A percentile compares a stretch with the other conserved stretches of the same genome.
phyloP scores from a whole-genome alignment of 2,113 vertebrate genomes.

The Cnemophilus loriae region DNA sequence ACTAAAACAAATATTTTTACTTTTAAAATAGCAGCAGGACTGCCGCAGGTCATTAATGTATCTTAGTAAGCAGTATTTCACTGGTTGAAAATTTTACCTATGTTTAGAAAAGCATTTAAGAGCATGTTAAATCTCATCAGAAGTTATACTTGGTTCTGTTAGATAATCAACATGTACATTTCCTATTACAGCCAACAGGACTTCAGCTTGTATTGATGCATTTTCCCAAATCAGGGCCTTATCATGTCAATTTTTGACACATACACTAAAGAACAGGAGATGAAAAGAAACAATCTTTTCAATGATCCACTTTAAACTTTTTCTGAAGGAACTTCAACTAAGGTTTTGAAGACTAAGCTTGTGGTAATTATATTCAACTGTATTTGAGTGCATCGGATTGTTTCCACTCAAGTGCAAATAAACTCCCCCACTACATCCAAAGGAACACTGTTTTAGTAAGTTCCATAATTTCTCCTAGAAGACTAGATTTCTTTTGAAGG shows the following conservation, averaged over 20 bases:
- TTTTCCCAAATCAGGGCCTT: not conserved
- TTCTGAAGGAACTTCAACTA: not conserved
- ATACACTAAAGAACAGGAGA: not conserved
- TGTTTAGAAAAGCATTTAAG: not conserved
- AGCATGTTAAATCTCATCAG: not conserved
- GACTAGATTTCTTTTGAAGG: not conserved
- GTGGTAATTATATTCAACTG: not conserved
- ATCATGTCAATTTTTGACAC: not conserved
- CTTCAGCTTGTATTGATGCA: not conserved
- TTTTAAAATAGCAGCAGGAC: not conserved
- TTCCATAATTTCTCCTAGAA: not conserved
- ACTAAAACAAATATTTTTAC: not conserved
- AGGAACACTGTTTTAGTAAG: not conserved
- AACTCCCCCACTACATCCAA: not conserved
- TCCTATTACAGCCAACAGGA: not conserved
- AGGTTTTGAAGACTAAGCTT: not conserved
- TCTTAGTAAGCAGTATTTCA: not conserved
- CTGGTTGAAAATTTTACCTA: not conserved
- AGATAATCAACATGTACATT: not conserved
- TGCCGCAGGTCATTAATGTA: not conserved
- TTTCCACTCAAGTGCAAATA: not conserved
- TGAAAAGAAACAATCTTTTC: not conserved
- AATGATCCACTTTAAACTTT: not conserved
- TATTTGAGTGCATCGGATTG: not conserved
- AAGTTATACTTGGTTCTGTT: not conserved